phyloP scores from a whole-genome alignment of 2,797 vertebrate species.

The Xyrichtys novacula region DNA sequence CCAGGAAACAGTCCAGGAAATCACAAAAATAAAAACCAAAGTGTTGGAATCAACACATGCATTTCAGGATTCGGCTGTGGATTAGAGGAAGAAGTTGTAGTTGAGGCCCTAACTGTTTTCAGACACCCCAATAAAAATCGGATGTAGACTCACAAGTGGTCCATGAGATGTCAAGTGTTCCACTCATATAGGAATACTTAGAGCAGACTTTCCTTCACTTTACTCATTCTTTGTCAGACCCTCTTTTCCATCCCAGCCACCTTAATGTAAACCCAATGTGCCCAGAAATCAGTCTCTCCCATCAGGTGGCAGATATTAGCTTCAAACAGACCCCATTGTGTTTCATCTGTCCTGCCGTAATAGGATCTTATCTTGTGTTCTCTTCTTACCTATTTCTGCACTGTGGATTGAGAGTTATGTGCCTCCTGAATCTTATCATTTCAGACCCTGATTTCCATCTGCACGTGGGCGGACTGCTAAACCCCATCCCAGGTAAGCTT shows the following conservation, averaged over 20 bases:
- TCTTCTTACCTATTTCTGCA: constrained; percentile 60
- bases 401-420: constrained; percentile 71
- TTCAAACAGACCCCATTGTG: constrained; percentile 55
- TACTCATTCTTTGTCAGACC: constrained; percentile 15
- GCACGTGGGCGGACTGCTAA: constrained; percentile 98
- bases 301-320: constrained; percentile 66
- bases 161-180: not conserved
- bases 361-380: constrained; percentile 73
- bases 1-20: too few species aligned
- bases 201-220: not conserved
- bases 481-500: constrained; percentile 97
- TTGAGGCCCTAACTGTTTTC: too few species aligned
- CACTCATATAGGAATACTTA: too few species aligned
- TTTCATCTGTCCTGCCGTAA: constrained; percentile 64
- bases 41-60: too few species aligned
- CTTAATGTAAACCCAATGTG: constrained; percentile 38
- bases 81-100: too few species aligned
- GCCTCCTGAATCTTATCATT: constrained; percentile 83
- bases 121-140: not conserved
- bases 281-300: constrained; percentile 49
- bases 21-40: too few species aligned
- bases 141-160: not conserved
- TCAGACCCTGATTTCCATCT: constrained; percentile 98
- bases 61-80: too few species aligned
- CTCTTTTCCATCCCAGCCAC: constrained; percentile 16